Evolutionary conservation across 2,113 vertebrate genomes (phyloP).

Genomic region (Pseudorasbora parva): DNA sequence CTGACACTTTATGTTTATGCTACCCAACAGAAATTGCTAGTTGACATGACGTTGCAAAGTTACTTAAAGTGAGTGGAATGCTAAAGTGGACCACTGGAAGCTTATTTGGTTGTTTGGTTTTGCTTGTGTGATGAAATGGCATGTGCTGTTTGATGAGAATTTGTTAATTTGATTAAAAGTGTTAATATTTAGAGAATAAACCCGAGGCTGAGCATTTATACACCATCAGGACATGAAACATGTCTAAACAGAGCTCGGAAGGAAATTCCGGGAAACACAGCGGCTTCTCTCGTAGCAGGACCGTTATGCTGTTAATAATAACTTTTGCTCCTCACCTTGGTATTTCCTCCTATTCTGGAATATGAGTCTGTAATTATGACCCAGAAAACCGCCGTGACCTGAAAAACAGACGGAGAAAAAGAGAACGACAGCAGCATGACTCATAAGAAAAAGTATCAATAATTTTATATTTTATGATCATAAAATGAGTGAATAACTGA

Average conservation of each 20-base stretch:
- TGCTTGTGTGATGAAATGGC: background rate
- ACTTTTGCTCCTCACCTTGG: constrained; percentile 50
- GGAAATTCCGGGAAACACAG: background rate
- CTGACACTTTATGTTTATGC: too few species aligned
- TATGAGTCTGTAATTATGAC: constrained; percentile 47
- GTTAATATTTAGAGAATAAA: too few species aligned
- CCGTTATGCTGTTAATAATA: constrained; percentile 1
- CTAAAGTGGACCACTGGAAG: too few species aligned
- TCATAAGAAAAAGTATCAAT: background rate
- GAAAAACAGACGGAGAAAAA: background rate
- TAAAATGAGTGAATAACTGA: background rate
- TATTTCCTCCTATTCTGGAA: constrained; percentile 55
- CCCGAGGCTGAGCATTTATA: background rate
- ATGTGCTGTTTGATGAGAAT: background rate
- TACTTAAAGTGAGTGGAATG: too few species aligned
- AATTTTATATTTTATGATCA: background rate
- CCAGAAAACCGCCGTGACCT: constrained; percentile 11
- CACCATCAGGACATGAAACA: background rate
- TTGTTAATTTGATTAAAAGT: background rate
- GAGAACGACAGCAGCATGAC: background rate
- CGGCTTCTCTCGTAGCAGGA: background rate
- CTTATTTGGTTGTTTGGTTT: too few species aligned
- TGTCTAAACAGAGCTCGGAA: background rate
- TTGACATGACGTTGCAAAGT: too few species aligned
- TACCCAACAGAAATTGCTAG: too few species aligned